These are phyloP conservation scores for Sinocyclocheilus maitianheensis DNA, from an alignment of 2,113 vertebrate genomes.

Conservation along the genomic window DNA sequence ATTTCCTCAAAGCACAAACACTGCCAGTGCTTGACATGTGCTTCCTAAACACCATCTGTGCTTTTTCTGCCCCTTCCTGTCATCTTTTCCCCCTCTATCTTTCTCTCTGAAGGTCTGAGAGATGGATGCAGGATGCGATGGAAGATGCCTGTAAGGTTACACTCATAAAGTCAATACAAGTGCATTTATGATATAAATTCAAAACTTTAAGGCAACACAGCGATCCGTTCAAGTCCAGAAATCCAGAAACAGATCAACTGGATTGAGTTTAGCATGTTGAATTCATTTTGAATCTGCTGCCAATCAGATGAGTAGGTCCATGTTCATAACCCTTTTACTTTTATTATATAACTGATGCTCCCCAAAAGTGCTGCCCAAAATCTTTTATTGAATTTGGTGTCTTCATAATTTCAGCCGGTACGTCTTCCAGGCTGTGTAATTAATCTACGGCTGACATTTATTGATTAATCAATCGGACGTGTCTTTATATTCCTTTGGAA, in stretches of 20 bases:
- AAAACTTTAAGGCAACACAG: neutral
- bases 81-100: slow-evolving; percentile 9
- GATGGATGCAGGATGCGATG: slow-evolving; percentile 22
- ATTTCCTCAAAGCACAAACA: slow-evolving; percentile 31
- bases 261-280: neutral
- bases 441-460: slow-evolving; percentile 71
- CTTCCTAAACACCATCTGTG: neutral
- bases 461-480: slow-evolving; percentile 74
- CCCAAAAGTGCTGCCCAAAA: slow-evolving; percentile 34
- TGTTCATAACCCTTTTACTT: slow-evolving; percentile 28
- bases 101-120: neutral
- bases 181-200: too few species aligned
- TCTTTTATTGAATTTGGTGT: slow-evolving; percentile 46
- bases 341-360: slow-evolving; percentile 26
- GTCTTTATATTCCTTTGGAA: slow-evolving; percentile 58
- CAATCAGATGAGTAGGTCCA: slow-evolving; percentile 7
- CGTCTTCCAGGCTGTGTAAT: slow-evolving; percentile 62
- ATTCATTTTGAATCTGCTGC: slow-evolving; percentile 5
- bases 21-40: neutral
- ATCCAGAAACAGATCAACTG: slow-evolving; percentile 1
- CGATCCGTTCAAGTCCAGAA: neutral
- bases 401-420: slow-evolving; percentile 60
- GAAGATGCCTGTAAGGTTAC: slow-evolving; percentile 27
- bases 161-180: neutral
- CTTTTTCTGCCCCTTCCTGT: neutral